These are phyloP conservation scores for Mesopsocus fuscifrons DNA, from an alignment of 2,888 invertebrate species.

Conservation along the genomic window DNA sequence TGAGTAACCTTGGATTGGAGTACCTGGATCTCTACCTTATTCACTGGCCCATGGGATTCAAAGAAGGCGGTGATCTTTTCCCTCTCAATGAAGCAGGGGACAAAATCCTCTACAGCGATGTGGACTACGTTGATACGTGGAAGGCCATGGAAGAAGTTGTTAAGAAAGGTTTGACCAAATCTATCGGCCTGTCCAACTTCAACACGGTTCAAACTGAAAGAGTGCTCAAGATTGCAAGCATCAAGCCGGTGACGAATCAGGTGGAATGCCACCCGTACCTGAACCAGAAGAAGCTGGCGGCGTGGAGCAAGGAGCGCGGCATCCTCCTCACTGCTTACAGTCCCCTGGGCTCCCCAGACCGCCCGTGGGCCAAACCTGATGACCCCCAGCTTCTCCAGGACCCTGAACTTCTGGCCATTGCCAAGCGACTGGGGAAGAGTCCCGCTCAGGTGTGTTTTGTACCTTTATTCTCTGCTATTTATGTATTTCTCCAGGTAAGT, in stretches of 20 bases:
- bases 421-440: slow-evolving; percentile 41
- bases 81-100: slow-evolving; percentile 38
- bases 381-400: slow-evolving; percentile 56
- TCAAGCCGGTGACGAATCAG: slow-evolving; percentile 48
- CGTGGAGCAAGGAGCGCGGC: slow-evolving; percentile 42
- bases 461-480: slow-evolving; percentile 22
- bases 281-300: slow-evolving; percentile 45
- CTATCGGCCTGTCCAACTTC: slow-evolving; percentile 71
- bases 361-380: slow-evolving; percentile 58
- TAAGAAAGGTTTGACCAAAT: slow-evolving; percentile 43
- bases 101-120: slow-evolving; percentile 39
- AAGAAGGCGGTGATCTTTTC: slow-evolving; percentile 43
- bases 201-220: slow-evolving; percentile 54
- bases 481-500: too few species aligned
- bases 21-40: slow-evolving; percentile 80
- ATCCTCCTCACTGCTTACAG: slow-evolving; percentile 65
- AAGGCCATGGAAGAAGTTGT: slow-evolving; percentile 52
- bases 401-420: slow-evolving; percentile 39
- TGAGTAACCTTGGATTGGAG: slow-evolving; percentile 50
- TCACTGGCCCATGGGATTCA: slow-evolving; percentile 79
- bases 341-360: slow-evolving; percentile 66
- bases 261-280: slow-evolving; percentile 69
- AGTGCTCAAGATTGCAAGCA: slow-evolving; percentile 35
- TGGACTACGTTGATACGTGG: slow-evolving; percentile 57
- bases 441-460: too few species aligned